phyloP scores from a whole-genome alignment of 2,113 vertebrate genomes.

The Glaucomys volans region DNA sequence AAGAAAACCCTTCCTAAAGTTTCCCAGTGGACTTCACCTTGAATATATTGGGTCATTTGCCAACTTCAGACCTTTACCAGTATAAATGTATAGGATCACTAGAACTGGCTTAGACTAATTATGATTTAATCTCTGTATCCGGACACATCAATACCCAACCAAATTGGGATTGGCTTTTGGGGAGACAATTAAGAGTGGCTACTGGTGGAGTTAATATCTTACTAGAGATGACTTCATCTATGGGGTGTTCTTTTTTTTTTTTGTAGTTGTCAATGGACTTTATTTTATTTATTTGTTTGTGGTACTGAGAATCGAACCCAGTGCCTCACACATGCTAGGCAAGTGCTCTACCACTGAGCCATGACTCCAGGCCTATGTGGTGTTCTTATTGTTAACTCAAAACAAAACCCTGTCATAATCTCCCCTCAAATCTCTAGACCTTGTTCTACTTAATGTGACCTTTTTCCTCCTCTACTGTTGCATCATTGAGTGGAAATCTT shows the following conservation, averaged over 20 bases:
- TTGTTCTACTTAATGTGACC: neutral
- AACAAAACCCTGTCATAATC: neutral
- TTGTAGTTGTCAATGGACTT: too few species aligned
- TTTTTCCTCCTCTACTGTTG: neutral
- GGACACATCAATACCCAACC: neutral
- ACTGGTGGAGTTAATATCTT: neutral
- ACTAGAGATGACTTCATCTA: neutral
- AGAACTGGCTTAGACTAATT: constrained; percentile 17
- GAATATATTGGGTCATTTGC: constrained; percentile 33
- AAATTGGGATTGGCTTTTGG: neutral
- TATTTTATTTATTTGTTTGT: too few species aligned
- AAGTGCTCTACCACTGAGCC: too few species aligned
- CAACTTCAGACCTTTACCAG: neutral
- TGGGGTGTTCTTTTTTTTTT: constrained; percentile 31
- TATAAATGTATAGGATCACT: neutral
- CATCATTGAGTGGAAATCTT: neutral
- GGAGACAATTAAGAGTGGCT: neutral
- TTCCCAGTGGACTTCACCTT: constrained; percentile 4
- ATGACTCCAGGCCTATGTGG: too few species aligned
- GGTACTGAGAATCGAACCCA: too few species aligned
- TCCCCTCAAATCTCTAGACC: neutral
- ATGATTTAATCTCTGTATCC: neutral
- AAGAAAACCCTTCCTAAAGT: constrained; percentile 15
- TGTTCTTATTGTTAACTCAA: constrained; percentile 33
- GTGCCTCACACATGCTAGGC: too few species aligned